These are phyloP conservation scores for Clitarchus hookeri DNA, from an alignment of 2,888 invertebrate genomes.

Conservation along the genomic window DNA sequence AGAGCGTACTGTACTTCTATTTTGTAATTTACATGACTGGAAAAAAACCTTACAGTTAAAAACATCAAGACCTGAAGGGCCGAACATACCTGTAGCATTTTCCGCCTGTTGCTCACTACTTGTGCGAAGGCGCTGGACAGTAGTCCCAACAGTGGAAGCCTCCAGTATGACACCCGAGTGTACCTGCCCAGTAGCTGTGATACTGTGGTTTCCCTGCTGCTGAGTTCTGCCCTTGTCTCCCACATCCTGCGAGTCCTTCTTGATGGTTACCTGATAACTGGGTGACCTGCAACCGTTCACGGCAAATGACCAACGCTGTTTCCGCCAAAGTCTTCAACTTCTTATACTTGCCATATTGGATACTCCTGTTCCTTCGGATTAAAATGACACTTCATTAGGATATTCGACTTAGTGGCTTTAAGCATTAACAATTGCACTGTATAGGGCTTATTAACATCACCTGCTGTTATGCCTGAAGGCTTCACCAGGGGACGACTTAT, in stretches of 20 bases:
- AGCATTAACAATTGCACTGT: too few relatives aligned
- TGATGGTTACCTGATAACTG: slow-evolving; percentile 62
- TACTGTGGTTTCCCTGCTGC: slow-evolving; percentile 37
- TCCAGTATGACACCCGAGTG: slow-evolving; percentile 55
- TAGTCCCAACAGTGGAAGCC: slow-evolving; percentile 51
- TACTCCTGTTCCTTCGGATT: too few relatives aligned
- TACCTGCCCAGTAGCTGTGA: slow-evolving; percentile 40
- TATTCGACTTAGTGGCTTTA: too few relatives aligned
- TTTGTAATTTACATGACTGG: too few relatives aligned
- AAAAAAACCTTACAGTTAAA: too few relatives aligned
- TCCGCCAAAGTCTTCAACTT: background rate
- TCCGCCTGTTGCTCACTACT: background rate
- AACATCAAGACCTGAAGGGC: too few relatives aligned
- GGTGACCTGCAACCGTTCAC: slow-evolving; percentile 54
- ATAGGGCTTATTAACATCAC: too few relatives aligned
- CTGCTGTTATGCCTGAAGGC: too few relatives aligned
- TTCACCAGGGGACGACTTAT: too few relatives aligned
- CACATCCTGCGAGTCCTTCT: slow-evolving; percentile 56
- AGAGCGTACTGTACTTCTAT: too few relatives aligned
- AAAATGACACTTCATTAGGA: too few relatives aligned
- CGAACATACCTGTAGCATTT: background rate
- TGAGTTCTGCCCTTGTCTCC: slow-evolving; percentile 32
- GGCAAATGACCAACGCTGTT: background rate
- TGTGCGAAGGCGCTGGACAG: slow-evolving; percentile 25
- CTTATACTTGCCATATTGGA: background rate